phyloP scores from a whole-genome alignment of 2,888 invertebrate genomes.

The Heliconius hortense region DNA sequence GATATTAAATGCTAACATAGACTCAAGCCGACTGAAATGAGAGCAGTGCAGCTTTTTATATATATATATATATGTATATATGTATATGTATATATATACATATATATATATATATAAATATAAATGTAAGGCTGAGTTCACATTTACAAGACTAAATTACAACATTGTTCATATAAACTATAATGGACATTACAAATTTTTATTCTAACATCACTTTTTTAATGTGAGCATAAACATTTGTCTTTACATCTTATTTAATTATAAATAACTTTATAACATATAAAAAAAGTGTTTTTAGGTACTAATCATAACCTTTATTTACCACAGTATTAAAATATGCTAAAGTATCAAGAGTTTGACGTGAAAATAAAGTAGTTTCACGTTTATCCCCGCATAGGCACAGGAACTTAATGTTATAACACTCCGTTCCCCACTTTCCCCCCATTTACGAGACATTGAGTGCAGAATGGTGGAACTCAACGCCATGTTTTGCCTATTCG shows the following conservation, averaged over 20 bases:
- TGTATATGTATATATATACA: too few species aligned
- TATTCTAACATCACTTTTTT: constrained; percentile 23
- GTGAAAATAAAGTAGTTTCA: neutral
- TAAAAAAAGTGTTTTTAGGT: constrained; percentile 25
- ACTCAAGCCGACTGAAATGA: constrained; percentile 67
- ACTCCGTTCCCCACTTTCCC: neutral
- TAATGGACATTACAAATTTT: constrained; percentile 11
- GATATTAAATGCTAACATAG: constrained; percentile 62
- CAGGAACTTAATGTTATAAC: neutral
- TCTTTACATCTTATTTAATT: constrained; percentile 2
- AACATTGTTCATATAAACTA: constrained; percentile 6
- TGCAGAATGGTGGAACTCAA: neutral
- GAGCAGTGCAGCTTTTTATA: constrained; percentile 49
- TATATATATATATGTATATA: constrained; percentile 37
- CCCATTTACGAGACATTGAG: neutral
- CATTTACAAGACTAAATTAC: constrained; percentile 24
- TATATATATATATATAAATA: constrained; percentile 39
- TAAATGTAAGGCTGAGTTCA: constrained; percentile 43
- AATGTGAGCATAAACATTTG: constrained; percentile 27
- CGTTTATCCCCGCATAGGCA: neutral
- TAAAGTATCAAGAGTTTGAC: neutral
- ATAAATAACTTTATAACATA: constrained; percentile 14
- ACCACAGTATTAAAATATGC: constrained; percentile 23
- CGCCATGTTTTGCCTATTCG: neutral
- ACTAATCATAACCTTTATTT: constrained; percentile 22